Base-by-base conservation (phyloP, 2,113 vertebrate species). In the Erpornis zantholeuca region DNA sequence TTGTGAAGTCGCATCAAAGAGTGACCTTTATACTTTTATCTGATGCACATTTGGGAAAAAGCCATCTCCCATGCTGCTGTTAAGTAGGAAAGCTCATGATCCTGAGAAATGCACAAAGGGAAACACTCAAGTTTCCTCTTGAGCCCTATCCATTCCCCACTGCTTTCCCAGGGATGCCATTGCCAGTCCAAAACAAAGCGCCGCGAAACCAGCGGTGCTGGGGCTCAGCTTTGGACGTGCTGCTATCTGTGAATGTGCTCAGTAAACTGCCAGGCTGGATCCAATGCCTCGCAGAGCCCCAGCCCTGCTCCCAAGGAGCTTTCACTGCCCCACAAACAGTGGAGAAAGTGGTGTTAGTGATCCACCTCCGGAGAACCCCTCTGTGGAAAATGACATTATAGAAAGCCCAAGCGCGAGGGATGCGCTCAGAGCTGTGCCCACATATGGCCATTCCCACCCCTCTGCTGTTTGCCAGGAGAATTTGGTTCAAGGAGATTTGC, bases 1-100 rank as follows among this genome's bases (percentile, higher is more conserved):
- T 78, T 91, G 71, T 76, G 80, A 92, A 95, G 69, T 80, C n/a
- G 9, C 84, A 84, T 94, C 82, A 96, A 87, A 96, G 70, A 68
- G 29, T 42, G 82, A 92, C 83, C 69, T 94, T 82, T 88, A 71
- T 64, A 13, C 80, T 96, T 95, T 95, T 61, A 92, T 91, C 49
- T 82, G 85, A 56, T 50, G 47, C n/a, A 31, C 57, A 8, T 79
- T 87, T 69, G 75, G 76, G 44, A 60, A 78, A 94, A 91, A 91
- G 40, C 42, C 45, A 1, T 64, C 29, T 71, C 72, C 89, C 78
- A 16, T 23, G 69, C 79, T 80, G 44, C 72, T 86, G 19, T 79
- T 31, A 90, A 53, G 86, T 11, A 60, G 65, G 36, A 59, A 60
- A 66, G 68, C 63, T 94, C 59, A 6, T n/a, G 77, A 92, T 90